Evolutionary conservation across 2,113 vertebrate genomes (phyloP), one percentile per base, ranked within the genome.

Genomic region (Perognathus longimembris): DNA sequence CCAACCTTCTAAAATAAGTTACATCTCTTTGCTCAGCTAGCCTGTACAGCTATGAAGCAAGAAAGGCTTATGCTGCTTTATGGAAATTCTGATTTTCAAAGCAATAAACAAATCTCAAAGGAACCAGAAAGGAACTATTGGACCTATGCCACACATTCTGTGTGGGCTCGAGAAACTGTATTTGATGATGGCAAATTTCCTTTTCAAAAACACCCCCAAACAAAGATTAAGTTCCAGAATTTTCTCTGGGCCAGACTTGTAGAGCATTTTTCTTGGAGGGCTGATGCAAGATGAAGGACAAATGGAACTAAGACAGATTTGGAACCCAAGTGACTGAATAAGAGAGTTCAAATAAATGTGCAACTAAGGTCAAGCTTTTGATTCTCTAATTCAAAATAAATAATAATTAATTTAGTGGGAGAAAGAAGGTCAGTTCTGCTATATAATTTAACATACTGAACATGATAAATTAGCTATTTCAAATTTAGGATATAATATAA

Each of bases 101-200:
- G 93, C 94, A 95, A 96, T 96, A 96, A 95, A 97, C 94, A 97
- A 97, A 97, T 96, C 95, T 96, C 97, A 97, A 96, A 97, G 94
- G 96, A 97, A 95, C 91, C 88, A 95, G 93, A 96, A 97, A 97
- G 81, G 94, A 96, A 85, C 75, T 81, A 54, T 79, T 97, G 97
- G 97, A 97, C 22, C 69, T 50, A 71, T 91, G 95, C 95, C 97
- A 95, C 77, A 75, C 92, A 94, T 74, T 91, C 95, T 97, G 96
- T 96, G 96, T 96, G 95, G 93, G 93, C 95, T 93, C 86, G 42
- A 93, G 73, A 97, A 95, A 95, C 77, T 85, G 66, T 76, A 94
- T 93, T 96, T 97, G 97, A 95, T 89, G 89, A 96, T 89, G 92
- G 94, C 94, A 95, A 95, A 92, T 97, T 97, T 97, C 95, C 93